Percentiles rank a stretch among this genome's conserved stretches.
These are phyloP conservation scores for Miichthys miiuy DNA, from an alignment of 2,797 vertebrate genomes.

Conservation along the genomic window DNA sequence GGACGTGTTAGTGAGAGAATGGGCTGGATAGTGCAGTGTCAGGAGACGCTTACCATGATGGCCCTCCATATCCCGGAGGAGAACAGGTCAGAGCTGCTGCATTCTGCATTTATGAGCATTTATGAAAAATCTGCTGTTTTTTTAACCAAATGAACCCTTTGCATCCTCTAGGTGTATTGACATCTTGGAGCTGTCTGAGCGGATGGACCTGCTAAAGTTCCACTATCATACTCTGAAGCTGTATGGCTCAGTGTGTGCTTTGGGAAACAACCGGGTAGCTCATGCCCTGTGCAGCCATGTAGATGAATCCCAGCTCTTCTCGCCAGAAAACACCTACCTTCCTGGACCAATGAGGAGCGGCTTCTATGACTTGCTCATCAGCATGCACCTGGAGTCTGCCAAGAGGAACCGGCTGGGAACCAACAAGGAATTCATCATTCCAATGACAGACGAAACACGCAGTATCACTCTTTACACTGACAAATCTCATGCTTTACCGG, in stretches of 20 bases:
- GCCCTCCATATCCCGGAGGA: slow-evolving; percentile 95
- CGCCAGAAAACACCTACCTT: slow-evolving; percentile 90
- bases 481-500: slow-evolving; percentile 88
- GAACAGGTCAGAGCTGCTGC: slow-evolving; percentile 85
- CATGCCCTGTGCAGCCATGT: slow-evolving; percentile 96
- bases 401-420: slow-evolving; percentile 93
- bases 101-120: not conserved
- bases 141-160: not conserved
- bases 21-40: slow-evolving; percentile 92
- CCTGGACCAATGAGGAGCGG: slow-evolving; percentile 92
- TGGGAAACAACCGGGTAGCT: slow-evolving; percentile 97
- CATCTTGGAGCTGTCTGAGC: slow-evolving; percentile 94
- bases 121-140: no score
- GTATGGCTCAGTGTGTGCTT: slow-evolving; percentile 93
- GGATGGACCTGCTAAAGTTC: slow-evolving; percentile 90
- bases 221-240: slow-evolving; percentile 94
- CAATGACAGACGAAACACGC: slow-evolving; percentile 91
- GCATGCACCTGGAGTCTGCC: slow-evolving; percentile 96
- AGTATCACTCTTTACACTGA: slow-evolving; percentile 89
- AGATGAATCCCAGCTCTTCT: slow-evolving; percentile 94
- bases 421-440: slow-evolving; percentile 95
- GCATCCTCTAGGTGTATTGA: slow-evolving; percentile 89
- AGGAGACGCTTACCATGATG: slow-evolving; percentile 94
- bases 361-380: slow-evolving; percentile 95
- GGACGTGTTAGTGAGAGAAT: slow-evolving; percentile 87